These are phyloP conservation scores for Ifrita kowaldi DNA, from an alignment of 2,113 vertebrate species.

Conservation along the genomic window DNA sequence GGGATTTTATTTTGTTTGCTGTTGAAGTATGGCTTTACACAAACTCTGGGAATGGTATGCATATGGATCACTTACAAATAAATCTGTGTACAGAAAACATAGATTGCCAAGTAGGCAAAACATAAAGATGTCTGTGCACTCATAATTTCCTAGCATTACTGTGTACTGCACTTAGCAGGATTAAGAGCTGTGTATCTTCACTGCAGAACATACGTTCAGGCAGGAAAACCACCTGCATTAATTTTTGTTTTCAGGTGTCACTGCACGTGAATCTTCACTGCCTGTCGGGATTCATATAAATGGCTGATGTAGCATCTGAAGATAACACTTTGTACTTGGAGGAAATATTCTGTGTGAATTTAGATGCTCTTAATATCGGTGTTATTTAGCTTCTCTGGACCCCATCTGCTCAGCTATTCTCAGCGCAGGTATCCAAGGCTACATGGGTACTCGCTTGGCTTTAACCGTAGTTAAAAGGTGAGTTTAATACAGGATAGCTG, in stretches of 20 bases:
- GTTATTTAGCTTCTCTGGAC: not conserved
- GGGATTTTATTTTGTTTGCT: not conserved
- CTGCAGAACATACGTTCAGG: not conserved
- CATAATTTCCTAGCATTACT: not conserved
- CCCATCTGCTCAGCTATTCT: not conserved
- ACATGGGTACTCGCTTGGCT: not conserved
- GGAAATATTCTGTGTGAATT: not conserved
- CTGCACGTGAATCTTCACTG: not conserved
- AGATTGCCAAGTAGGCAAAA: conserved; percentile 47
- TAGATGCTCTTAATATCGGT: not conserved
- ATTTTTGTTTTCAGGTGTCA: not conserved
- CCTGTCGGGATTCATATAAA: not conserved
- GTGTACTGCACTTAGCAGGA: not conserved
- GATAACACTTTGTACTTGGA: not conserved
- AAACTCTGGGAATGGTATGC: not conserved
- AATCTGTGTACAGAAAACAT: conserved; percentile 41
- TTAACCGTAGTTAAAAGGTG: not conserved
- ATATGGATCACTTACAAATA: conserved; percentile 40
- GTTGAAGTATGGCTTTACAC: not conserved
- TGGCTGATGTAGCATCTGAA: not conserved
- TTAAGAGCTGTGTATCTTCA: not conserved
- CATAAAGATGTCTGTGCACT: conserved; percentile 20
- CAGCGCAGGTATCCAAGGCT: not conserved
- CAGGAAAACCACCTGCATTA: conserved; percentile 1
- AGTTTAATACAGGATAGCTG: not conserved